These are phyloP conservation scores for Colinus virginianus DNA, from an alignment of 2,113 vertebrate species.

Conservation along the genomic window DNA sequence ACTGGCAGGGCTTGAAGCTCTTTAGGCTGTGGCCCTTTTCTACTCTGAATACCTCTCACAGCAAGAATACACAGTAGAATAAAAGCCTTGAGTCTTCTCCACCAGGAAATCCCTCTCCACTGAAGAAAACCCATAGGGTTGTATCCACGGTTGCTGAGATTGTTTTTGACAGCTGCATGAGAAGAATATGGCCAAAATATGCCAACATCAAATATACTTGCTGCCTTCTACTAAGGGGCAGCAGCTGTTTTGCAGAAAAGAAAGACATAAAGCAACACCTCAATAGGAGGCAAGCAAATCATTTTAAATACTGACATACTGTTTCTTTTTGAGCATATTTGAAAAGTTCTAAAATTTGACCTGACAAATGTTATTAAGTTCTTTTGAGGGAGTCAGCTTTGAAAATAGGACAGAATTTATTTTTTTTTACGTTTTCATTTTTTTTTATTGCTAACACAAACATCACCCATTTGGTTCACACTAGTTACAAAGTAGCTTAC, in stretches of 20 bases:
- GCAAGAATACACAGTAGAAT: neutral
- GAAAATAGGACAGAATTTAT: neutral
- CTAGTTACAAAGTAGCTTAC: neutral
- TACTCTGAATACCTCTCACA: neutral
- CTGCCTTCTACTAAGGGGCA: neutral
- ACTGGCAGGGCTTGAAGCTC: fast-evolving
- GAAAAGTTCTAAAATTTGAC: neutral
- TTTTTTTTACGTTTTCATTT: neutral
- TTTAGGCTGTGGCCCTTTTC: neutral
- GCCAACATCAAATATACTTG: fast-evolving
- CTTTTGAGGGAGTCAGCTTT: neutral
- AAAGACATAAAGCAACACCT: neutral
- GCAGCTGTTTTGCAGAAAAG: neutral
- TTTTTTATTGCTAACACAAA: neutral
- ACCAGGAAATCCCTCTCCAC: slow-evolving; percentile 21
- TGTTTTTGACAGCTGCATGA: neutral
- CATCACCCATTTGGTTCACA: neutral
- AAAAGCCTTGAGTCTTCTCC: neutral
- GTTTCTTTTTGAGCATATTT: neutral
- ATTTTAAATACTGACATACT: neutral
- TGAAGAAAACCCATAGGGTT: neutral
- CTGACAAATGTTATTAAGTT: neutral
- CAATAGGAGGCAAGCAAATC: neutral
- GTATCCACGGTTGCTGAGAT: neutral
- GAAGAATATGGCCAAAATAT: neutral